Evolutionary conservation across 1,140 invertebrate genomes (phyloP).

Genomic region (Delia radicum): DNA sequence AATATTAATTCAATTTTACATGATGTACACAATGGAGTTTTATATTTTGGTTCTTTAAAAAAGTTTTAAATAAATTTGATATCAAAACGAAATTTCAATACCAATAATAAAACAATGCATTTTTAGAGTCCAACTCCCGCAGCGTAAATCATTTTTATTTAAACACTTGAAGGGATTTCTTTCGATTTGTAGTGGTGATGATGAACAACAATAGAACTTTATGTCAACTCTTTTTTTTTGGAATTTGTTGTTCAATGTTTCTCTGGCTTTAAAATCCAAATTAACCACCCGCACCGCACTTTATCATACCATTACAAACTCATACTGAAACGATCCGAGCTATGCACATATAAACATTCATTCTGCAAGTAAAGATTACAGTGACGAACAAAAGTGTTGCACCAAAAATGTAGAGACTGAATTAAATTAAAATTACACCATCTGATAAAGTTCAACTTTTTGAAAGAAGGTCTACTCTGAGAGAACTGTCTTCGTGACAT

Average conservation of each 20-base stretch:
- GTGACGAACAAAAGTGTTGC: not conserved
- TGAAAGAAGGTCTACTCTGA: too few species aligned
- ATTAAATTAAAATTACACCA: too few species aligned
- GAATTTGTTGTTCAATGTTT: not conserved
- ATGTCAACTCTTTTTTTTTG: slow-evolving; percentile 14
- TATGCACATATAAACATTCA: not conserved
- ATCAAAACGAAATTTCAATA: not conserved
- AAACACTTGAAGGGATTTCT: slow-evolving; percentile 17
- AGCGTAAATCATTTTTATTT: slow-evolving; percentile 22
- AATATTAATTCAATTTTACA: too few species aligned
- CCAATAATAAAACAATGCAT: not conserved
- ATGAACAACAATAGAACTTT: slow-evolving; percentile 14
- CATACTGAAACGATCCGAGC: not conserved
- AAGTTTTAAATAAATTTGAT: too few species aligned
- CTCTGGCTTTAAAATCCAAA: slow-evolving; percentile 13
- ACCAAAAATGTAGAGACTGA: too few species aligned
- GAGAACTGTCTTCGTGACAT: too few species aligned
- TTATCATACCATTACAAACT: not conserved
- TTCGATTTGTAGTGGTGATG: not conserved
- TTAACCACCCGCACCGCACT: slow-evolving; percentile 20
- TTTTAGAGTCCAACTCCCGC: slow-evolving; percentile 9
- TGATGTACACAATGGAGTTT: too few species aligned
- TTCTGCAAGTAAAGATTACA: not conserved
- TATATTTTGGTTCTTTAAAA: too few species aligned
- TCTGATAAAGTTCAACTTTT: too few species aligned